Evolutionary conservation across 2,888 invertebrate species (phyloP).

Genomic region (Drosophila pseudotalamancana): DNA sequence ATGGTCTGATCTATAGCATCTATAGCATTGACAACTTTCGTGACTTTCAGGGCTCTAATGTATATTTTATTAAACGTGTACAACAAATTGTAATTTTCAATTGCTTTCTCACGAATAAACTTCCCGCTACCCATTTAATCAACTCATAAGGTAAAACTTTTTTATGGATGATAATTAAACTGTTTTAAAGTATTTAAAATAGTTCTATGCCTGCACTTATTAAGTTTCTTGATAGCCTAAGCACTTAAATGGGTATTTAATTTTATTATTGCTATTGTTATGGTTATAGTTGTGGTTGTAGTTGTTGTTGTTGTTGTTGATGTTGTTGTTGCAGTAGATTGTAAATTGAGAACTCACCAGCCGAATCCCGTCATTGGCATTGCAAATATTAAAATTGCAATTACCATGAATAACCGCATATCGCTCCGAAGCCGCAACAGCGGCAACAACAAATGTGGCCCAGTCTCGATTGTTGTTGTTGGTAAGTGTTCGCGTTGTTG

Average conservation of each 20-base stretch:
- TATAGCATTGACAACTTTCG: no score
- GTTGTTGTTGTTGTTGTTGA: neutral
- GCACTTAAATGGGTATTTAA: neutral
- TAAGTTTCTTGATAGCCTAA: neutral
- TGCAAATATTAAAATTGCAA: conserved; percentile 93
- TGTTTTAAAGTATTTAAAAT: neutral
- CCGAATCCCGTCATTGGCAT: conserved; percentile 94
- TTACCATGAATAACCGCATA: conserved; percentile 92
- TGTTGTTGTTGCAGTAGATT: neutral
- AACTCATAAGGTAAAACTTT: no score
- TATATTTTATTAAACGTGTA: no score
- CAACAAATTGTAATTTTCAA: no score
- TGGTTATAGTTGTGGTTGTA: neutral
- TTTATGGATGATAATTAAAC: neutral
- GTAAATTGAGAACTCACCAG: conserved; percentile 88
- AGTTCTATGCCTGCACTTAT: neutral
- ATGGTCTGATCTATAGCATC: no score
- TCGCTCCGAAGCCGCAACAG: conserved; percentile 76
- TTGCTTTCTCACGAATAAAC: no score
- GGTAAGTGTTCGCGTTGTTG: conserved; percentile 28
- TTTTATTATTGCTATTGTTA: neutral
- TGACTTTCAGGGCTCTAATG: no score
- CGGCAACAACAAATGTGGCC: conserved; percentile 73
- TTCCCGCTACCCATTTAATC: no score
- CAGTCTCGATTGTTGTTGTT: conserved; percentile 57